phyloP scores from a whole-genome alignment of 2,888 invertebrate species.

The Sarcophaga rosellei region DNA sequence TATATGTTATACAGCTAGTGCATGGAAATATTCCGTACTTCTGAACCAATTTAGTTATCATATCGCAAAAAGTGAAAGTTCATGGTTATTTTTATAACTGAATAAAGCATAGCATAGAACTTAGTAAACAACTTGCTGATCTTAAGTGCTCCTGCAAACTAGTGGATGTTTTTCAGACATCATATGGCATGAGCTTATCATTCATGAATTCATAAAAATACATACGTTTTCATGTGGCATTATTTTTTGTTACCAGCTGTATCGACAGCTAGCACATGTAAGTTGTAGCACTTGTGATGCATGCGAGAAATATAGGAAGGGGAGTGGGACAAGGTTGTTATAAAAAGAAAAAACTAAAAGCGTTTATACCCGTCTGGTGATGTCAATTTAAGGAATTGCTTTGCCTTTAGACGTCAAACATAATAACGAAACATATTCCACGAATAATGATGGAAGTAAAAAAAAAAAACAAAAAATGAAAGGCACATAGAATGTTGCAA shows the following conservation, averaged over 20 bases:
- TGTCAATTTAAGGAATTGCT: slow-evolving; percentile 67
- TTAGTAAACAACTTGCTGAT: too few relatives aligned
- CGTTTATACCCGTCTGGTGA: slow-evolving; percentile 60
- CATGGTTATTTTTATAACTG: too few relatives aligned
- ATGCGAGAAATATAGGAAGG: neutral
- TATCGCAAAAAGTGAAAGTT: too few relatives aligned
- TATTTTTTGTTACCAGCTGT: too few relatives aligned
- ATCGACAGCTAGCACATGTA: too few relatives aligned
- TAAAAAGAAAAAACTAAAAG: slow-evolving; percentile 2
- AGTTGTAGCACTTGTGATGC: neutral
- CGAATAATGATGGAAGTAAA: neutral
- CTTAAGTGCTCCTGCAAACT: too few relatives aligned
- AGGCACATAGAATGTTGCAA: neutral
- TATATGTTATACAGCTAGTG: slow-evolving; percentile 64
- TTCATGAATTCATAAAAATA: too few relatives aligned
- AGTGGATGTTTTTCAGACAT: too few relatives aligned
- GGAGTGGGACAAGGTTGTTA: neutral
- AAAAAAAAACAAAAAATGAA: neutral
- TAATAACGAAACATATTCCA: slow-evolving; percentile 35
- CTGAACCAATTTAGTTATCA: too few relatives aligned
- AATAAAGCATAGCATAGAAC: too few relatives aligned
- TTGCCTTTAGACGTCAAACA: slow-evolving; percentile 65
- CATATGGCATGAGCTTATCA: too few relatives aligned
- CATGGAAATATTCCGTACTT: neutral
- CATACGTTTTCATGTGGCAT: too few relatives aligned